Conservation (phyloP, 2,797 vertebrate species). For the Phoebastria nigripes region DNA sequence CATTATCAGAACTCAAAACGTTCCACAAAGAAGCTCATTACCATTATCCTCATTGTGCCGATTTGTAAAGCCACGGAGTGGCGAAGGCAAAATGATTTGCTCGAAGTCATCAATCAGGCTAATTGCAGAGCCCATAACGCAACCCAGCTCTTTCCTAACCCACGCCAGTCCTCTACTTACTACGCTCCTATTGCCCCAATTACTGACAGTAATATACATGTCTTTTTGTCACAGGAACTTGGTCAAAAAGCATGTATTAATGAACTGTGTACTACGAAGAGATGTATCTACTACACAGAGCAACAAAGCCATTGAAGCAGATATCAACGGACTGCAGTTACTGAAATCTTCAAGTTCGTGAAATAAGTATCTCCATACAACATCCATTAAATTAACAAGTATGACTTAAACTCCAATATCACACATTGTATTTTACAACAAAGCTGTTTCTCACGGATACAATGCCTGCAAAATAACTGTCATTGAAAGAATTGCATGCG, state of each 20-base stretch:
- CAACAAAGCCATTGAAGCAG: neutral
- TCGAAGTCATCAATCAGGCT: slow-evolving; percentile 12
- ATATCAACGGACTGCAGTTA: neutral
- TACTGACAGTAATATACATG: neutral
- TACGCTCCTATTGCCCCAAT: neutral
- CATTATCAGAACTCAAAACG: neutral
- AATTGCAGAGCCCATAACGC: slow-evolving; percentile 4
- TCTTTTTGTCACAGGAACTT: neutral
- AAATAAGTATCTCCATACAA: neutral
- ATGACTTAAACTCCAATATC: neutral
- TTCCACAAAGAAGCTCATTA: slow-evolving; percentile 2
- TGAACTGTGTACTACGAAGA: neutral
- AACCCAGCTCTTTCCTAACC: neutral
- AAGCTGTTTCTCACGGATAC: neutral
- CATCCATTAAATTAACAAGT: slow-evolving; percentile 24
- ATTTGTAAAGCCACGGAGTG: slow-evolving; percentile 2
- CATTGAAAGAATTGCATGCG: fast-evolving
- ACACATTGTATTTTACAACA: neutral
- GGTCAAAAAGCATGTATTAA: neutral
- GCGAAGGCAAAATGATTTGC: slow-evolving; percentile 1
- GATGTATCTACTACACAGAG: neutral
- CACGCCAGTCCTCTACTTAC: neutral
- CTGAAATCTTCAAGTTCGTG: neutral
- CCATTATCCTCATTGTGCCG: neutral
- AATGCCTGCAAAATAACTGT: neutral